phyloP scores from a whole-genome alignment of 53 echinoderm and acorn worm genomes.

The Paracentrotus lividus region DNA sequence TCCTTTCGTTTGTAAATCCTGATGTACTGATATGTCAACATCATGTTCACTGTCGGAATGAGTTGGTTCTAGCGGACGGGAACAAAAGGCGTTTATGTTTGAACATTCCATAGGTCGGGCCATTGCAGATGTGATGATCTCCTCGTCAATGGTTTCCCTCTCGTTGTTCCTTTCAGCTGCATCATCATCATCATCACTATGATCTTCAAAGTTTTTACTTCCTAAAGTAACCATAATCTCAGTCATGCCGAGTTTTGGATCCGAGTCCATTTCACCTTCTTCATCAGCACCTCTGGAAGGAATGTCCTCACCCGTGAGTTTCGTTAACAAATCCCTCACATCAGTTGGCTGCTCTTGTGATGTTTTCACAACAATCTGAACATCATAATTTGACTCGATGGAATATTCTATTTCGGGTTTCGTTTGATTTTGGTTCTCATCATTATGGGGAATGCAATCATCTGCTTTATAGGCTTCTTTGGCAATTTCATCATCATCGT shows the following conservation, averaged over 20 bases:
- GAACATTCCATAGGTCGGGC: constrained; percentile 55
- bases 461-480: background rate
- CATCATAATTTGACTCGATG: background rate
- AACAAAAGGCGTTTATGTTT: constrained; percentile 1
- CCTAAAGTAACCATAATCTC: background rate
- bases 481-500: background rate
- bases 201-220: background rate
- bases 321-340: constrained; percentile 1
- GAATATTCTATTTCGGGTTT: background rate
- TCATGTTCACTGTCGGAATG: background rate
- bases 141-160: constrained; percentile 23
- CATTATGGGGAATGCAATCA: constrained; percentile 24
- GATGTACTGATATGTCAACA: background rate
- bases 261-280: background rate
- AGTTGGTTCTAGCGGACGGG: background rate
- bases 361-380: background rate
- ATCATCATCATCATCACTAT: background rate
- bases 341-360: background rate
- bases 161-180: background rate
- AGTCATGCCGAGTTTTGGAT: constrained; percentile 5
- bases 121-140: constrained; percentile 21
- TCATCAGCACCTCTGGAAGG: background rate
- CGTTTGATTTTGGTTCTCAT: constrained; percentile 54
- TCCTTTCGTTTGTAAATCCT: background rate
- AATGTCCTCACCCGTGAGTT: constrained; percentile 41